Percentiles rank a stretch among this genome's conserved stretches.
Conservation (phyloP, 2,888 invertebrate species). For the Cactoblastis cactorum region DNA sequence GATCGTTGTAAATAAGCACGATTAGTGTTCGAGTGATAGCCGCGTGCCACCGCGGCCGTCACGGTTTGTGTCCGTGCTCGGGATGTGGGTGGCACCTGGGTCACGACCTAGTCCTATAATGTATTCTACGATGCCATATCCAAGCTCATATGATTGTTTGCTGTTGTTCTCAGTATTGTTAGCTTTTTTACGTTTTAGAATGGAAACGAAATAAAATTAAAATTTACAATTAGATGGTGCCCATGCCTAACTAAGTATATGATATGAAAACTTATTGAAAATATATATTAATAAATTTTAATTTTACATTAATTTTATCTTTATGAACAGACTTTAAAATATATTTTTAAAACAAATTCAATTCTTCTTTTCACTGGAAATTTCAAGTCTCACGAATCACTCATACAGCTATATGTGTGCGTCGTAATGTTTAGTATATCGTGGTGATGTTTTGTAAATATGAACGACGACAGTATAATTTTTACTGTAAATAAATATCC, state of each 20-base stretch:
- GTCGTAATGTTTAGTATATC: no score
- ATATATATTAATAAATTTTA: no score
- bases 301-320: no score
- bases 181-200: neutral
- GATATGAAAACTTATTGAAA: no score
- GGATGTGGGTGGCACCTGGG: constrained; percentile 40
- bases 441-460: no score
- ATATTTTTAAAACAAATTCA: no score
- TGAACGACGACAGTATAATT: neutral
- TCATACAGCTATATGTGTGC: no score
- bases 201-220: neutral
- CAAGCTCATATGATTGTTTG: constrained; percentile 13
- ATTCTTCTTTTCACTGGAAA: no score
- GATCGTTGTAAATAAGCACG: constrained; percentile 18
- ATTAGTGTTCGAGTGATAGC: constrained; percentile 17
- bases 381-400: no score
- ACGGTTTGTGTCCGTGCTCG: constrained; percentile 27
- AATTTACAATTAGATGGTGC: neutral
- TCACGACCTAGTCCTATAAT: constrained; percentile 35
- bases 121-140: constrained; percentile 2
- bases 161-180: neutral
- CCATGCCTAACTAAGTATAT: no score
- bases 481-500: constrained; percentile 17
- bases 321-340: no score
- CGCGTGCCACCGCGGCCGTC: constrained; percentile 23